Conservation (phyloP, 2,888 invertebrate species). For the Gasteruption jaculator region DNA sequence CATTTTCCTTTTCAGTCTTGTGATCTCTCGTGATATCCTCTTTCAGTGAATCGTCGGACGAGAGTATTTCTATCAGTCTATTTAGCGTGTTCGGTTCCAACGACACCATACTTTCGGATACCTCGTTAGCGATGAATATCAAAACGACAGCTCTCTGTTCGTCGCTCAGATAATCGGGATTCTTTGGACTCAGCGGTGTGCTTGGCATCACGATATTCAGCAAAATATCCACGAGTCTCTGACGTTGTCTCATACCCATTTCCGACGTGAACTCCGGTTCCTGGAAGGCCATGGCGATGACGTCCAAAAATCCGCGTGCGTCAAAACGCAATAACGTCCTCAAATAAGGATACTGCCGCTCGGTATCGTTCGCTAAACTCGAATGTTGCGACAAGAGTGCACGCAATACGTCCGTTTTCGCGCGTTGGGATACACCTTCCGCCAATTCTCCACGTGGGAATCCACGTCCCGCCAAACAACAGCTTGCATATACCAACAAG, state of each 20-base stretch:
- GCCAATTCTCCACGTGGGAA: slow-evolving; percentile 70
- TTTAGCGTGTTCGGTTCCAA: slow-evolving; percentile 39
- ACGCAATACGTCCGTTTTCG: slow-evolving; percentile 70
- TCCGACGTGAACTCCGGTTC: slow-evolving; percentile 74
- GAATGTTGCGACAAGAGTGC: slow-evolving; percentile 69
- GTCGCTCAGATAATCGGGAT: slow-evolving; percentile 37
- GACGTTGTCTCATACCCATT: slow-evolving; percentile 67
- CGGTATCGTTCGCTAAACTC: slow-evolving; percentile 58
- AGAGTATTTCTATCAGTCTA: slow-evolving; percentile 41
- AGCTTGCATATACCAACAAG: slow-evolving; percentile 79
- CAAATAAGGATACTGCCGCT: slow-evolving; percentile 67
- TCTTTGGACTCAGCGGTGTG: slow-evolving; percentile 39
- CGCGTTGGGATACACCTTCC: slow-evolving; percentile 58
- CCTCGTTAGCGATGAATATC: slow-evolving; percentile 43
- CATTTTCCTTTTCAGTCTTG: slow-evolving; percentile 41
- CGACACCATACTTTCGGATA: slow-evolving; percentile 39
- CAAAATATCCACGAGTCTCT: slow-evolving; percentile 74
- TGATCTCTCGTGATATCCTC: slow-evolving; percentile 33
- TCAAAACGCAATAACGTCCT: slow-evolving; percentile 76
- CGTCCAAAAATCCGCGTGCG: slow-evolving; percentile 80
- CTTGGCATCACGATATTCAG: slow-evolving; percentile 66
- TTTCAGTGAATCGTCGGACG: slow-evolving; percentile 30
- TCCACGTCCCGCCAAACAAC: slow-evolving; percentile 80
- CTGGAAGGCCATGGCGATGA: slow-evolving; percentile 78
- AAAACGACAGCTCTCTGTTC: slow-evolving; percentile 42